Evolutionary conservation across 2,888 invertebrate species (phyloP).

Genomic region (Cactoblastis cactorum): DNA sequence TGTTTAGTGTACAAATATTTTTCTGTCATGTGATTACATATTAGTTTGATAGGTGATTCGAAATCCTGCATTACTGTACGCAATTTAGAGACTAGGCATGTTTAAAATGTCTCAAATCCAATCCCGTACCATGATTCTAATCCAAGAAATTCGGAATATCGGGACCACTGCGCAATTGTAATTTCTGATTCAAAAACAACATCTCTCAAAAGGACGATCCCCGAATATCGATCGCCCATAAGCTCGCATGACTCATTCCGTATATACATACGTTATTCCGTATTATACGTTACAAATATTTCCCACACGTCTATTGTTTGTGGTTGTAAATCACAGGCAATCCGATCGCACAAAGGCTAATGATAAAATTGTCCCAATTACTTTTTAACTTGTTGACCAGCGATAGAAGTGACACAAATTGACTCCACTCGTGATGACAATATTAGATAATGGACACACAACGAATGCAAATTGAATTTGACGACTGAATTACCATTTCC

Average conservation of each 20-base stretch:
- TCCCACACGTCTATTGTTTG: slow-evolving; percentile 49
- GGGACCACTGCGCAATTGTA: no score
- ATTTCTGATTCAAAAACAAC: no score
- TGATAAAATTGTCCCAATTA: slow-evolving; percentile 72
- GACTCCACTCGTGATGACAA: slow-evolving; percentile 52
- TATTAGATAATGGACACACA: slow-evolving; percentile 72
- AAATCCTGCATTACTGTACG: no score
- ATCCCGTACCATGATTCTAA: no score
- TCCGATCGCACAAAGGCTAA: slow-evolving; percentile 48
- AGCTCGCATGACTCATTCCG: slow-evolving; percentile 36
- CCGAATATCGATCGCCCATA: no score
- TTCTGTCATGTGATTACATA: no score
- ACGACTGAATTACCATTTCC: slow-evolving; percentile 36
- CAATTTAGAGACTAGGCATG: no score
- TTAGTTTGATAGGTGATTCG: no score
- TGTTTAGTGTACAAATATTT: no score
- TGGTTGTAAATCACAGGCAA: slow-evolving; percentile 34
- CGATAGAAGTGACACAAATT: slow-evolving; percentile 53
- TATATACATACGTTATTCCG: slow-evolving; percentile 17
- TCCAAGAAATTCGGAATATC: no score
- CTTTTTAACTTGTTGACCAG: slow-evolving; percentile 56
- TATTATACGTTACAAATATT: slow-evolving; percentile 25
- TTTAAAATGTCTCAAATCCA: no score
- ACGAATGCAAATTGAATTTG: slow-evolving; percentile 70
- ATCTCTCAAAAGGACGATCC: no score